Evolutionary conservation across 1,140 invertebrate genomes (phyloP), one percentile per base, ranked within the genome.

Genomic region (Muscidifurax raptorellus): DNA sequence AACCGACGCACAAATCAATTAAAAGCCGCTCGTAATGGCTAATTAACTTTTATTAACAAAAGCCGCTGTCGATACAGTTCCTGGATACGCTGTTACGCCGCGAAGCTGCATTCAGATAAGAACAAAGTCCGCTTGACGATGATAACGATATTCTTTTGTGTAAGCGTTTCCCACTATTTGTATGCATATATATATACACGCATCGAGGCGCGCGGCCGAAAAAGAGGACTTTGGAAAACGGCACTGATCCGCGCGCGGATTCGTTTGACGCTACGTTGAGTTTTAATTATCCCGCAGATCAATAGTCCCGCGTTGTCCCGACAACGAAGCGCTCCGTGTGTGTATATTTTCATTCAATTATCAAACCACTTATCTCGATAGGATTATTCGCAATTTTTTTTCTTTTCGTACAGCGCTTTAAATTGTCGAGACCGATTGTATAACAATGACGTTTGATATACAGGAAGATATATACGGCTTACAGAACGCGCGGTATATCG

Each of bases 221-320:
- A 36, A 36, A 36, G 32, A 36, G 32, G 32, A 36, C 32, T 36
- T 36, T 36, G 4, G 32, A 36, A 36, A 36, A 36, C 32, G 32
- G 32, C 32, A 36, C 9, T 7, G 32, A 36, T 36, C 32, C 32
- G 32, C 15, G 12, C 44, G 2, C 18, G 15, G 2, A 4, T 59
- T 59, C 72, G 30, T 13, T 22, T 44, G 72, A 75, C 22, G n/a
- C 32, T 72, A 44, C 36, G 36, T 44, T 44, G 32, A 44, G 36
- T 75, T 75, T 75, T 75, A 75, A 47, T 75, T 44, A 75, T 44
- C 40, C 13, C 6, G 22, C 52, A 75, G 72, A 75, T 75, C 72
- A 44, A 75, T 44, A 44, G n/a, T 75, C 72, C 22, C 6, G 22
- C 10, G 13, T 47, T 47, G 44, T 47, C 13, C 10, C 13, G 10